Evolutionary conservation across 2,888 invertebrate species (phyloP).

Genomic region (Congeria kusceri): DNA sequence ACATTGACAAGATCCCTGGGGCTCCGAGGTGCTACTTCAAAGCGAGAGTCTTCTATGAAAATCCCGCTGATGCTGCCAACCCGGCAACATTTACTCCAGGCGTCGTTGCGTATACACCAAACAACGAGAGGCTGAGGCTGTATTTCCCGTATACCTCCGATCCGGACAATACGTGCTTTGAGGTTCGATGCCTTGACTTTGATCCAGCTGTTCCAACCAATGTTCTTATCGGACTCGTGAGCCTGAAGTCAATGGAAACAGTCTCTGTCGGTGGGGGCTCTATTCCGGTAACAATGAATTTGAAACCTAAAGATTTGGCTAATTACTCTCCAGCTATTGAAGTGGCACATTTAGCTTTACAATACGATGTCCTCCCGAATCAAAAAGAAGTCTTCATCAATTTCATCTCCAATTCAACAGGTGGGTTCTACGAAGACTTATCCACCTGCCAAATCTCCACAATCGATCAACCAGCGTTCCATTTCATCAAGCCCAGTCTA

Average conservation of each 20-base stretch:
- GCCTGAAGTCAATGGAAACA: slow-evolving; percentile 26
- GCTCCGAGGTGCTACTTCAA: slow-evolving; percentile 39
- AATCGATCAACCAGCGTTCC: slow-evolving; percentile 15
- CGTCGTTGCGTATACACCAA: slow-evolving; percentile 13
- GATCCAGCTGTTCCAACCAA: not conserved
- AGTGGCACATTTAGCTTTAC: not conserved
- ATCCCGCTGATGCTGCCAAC: slow-evolving; percentile 3
- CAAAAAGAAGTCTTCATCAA: slow-evolving; percentile 20
- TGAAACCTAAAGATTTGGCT: slow-evolving; percentile 4
- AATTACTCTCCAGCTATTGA: slow-evolving; percentile 6
- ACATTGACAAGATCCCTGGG: slow-evolving; percentile 2
- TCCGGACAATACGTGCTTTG: slow-evolving; percentile 24
- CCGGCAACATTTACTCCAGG: slow-evolving; percentile 27
- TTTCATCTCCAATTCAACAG: slow-evolving; percentile 17
- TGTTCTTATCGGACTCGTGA: slow-evolving; percentile 23
- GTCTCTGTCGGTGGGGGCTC: slow-evolving; percentile 16
- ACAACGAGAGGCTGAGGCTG: slow-evolving; percentile 12
- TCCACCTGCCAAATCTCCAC: slow-evolving; percentile 17
- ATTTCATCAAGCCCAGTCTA: slow-evolving; percentile 23
- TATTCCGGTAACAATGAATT: slow-evolving; percentile 7
- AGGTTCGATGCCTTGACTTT: slow-evolving; percentile 26
- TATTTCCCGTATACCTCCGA: slow-evolving; percentile 12
- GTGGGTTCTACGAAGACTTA: slow-evolving; percentile 17
- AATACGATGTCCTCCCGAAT: slow-evolving; percentile 6
- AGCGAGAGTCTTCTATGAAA: slow-evolving; percentile 26